A percentile compares a stretch with the other conserved stretches of the same genome.
These are phyloP conservation scores for Tachina lurida DNA, from an alignment of 2,888 invertebrate genomes.

Conservation along the genomic window DNA sequence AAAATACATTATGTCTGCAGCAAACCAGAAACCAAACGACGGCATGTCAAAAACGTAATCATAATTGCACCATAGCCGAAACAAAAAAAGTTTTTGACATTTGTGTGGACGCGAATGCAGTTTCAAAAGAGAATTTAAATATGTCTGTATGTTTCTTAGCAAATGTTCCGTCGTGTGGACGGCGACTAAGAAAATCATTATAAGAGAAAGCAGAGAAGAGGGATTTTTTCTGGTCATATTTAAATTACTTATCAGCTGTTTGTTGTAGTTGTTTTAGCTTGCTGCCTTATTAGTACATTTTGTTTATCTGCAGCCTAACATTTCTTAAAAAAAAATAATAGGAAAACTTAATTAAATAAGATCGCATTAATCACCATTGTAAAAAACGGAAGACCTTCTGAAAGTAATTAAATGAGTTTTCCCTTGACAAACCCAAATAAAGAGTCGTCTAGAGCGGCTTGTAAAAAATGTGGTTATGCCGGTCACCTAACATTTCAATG, in stretches of 20 bases:
- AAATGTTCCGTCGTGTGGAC: too few relatives aligned
- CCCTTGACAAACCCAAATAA: constrained; percentile 85
- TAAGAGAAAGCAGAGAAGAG: constrained; percentile 19
- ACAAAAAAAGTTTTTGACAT: too few relatives aligned
- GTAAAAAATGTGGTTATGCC: constrained; percentile 97
- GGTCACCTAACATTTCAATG: constrained; percentile 98
- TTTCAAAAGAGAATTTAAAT: too few relatives aligned
- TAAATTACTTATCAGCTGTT: constrained; percentile 60
- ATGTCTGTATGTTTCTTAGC: too few relatives aligned
- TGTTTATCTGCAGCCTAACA: constrained; percentile 56
- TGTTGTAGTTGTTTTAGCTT: constrained; percentile 53
- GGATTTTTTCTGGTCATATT: constrained; percentile 6
- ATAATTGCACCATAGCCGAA: too few relatives aligned
- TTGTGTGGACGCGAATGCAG: too few relatives aligned
- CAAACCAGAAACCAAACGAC: too few relatives aligned
- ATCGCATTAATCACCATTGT: background rate
- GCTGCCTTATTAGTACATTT: constrained; percentile 22
- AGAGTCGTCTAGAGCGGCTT: constrained; percentile 90
- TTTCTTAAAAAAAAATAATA: constrained; percentile 6
- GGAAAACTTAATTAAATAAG: constrained; percentile 37
- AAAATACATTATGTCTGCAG: too few relatives aligned
- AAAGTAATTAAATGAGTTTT: constrained; percentile 77
- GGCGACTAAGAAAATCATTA: background rate
- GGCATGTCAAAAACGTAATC: too few relatives aligned
- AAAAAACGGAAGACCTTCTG: background rate